Evolutionary conservation across 1,140 invertebrate genomes (phyloP), one percentile per base, ranked within the genome.

Genomic region (Drosophila sp.): DNA sequence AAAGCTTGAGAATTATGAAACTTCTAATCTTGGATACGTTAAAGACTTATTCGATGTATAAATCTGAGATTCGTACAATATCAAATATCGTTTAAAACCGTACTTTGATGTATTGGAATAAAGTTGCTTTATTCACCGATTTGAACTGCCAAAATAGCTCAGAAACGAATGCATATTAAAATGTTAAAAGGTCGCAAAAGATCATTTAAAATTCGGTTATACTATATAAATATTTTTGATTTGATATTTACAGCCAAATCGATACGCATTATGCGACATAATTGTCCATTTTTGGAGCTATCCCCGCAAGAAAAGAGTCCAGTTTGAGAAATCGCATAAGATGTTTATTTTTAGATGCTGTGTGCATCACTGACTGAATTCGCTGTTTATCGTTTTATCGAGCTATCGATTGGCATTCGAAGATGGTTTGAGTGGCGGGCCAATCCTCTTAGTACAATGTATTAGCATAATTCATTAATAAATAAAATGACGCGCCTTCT

Each of bases 381-480:
- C 4, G 46, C 27, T 14, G 38, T 34, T 25, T 14, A 14, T n/a
- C 36, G 36, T 6, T 38, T 38, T 13, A 38, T 38, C 18, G 21
- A 21, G 34, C 16, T 71, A 63, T 74, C 40, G 51, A 70, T 70
- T 41, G 29, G 4, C 54, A 32, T 41, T 41, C 8, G 21, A 21
- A 21, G 21, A 6, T 5, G 5, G 36, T n/a, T 25, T 57, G 36
- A 32, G 16, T 14, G 66, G 8, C 70, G 34, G 8, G 32, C 67
- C 78, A 72, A 80, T 48, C 63, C 79, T 62, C 38, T 48, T 13
- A 54, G 21, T 32, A 36, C 0, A n/a, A 5, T 18, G 14, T 34
- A 58, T 72, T 71, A 77, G 50, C 40, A 71, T 65, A 65, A 86
- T 84, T 81, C 81, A 86, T 84, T 81, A 84, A 84, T 84, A 86